Evolutionary conservation across 2,797 vertebrate species (phyloP), one percentile per base, ranked within the genome.

Genomic region (Rhinella marina): DNA sequence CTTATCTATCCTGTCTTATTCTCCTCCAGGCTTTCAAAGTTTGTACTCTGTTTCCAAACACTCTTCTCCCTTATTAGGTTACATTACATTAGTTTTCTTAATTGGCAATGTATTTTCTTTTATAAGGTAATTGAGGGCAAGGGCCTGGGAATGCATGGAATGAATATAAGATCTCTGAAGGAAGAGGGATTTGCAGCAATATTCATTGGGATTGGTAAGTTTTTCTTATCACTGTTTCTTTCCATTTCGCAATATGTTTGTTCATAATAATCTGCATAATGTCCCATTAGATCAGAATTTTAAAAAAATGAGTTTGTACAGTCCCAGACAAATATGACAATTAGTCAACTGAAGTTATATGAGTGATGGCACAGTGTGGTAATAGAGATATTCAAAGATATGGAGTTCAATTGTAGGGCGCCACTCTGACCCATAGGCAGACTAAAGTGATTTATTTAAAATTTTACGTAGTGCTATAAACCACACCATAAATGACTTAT

Each of bases 201-300:
- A 91, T 99, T 99, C 92, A 95, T 99, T 89, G 97, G 97, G 90
- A 99, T 99, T 86, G 98, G 97, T 99, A 92, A 96, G 96, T 82
- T 59, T 27, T 61, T 94, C 17, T 52, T 41, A 48, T n/a, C 29
- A 48, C 54, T 50, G 32, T 77, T 75, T 87, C 8, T 62, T 72
- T 72, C 64, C 56, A 13, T 73, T 29, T 72, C 8, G 7, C 23
- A 78, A 78, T 68, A 52, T 54, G 54, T 76, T 77, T 77, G 72
- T 1, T 77, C 23, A 70, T 11, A 77, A 52, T 32, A 54, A 77
- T 85, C n/a, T 75, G 54, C 41, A 32, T 29, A 59, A 29, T 61
- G 25, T 80, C 29, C 56, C 56, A 5, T 57, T 14, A 52, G 73
- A 52, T n/a, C 0, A 23, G 73, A 50, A 50, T 76, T 52, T n/a